Evolutionary conservation across 2,797 vertebrate species (phyloP).

Genomic region (Odontamblyopus rebecca): DNA sequence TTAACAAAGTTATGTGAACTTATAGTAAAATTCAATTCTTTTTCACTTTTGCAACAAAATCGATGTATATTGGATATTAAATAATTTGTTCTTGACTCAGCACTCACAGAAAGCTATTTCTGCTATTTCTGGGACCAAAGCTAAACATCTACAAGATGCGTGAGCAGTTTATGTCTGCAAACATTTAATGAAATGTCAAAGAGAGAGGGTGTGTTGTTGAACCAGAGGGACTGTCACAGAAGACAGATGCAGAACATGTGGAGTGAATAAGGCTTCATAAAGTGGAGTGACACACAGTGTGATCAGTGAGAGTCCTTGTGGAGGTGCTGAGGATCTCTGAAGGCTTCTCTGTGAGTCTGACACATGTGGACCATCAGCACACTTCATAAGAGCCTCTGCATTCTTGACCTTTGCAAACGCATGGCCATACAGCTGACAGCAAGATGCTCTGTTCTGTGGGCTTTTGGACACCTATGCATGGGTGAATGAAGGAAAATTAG

Average conservation of each 20-base stretch:
- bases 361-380: conserved; percentile 73
- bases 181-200: no score
- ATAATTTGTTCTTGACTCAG: no score
- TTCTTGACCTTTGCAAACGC: conserved; percentile 75
- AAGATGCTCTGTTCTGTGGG: conserved; percentile 49
- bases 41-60: no score
- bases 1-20: no score
- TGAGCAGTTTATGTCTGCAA: no score
- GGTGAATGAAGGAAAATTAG: no score
- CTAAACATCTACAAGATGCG: no score
- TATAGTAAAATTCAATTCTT: no score
- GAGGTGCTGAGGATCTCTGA: conserved; percentile 53
- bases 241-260: conserved; percentile 59
- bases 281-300: conserved; percentile 60
- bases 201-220: background rate
- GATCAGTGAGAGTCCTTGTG: conserved; percentile 69
- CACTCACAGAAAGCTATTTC: no score
- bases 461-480: conserved; percentile 13
- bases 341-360: conserved; percentile 45
- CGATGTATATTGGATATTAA: background rate
- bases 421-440: conserved; percentile 63
- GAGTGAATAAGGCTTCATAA: conserved; percentile 61
- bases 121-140: no score
- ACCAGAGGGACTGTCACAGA: conserved; percentile 23
- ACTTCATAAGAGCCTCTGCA: conserved; percentile 51